Conservation (phyloP, 2,797 vertebrate species). For the Dermochelys coriacea region DNA sequence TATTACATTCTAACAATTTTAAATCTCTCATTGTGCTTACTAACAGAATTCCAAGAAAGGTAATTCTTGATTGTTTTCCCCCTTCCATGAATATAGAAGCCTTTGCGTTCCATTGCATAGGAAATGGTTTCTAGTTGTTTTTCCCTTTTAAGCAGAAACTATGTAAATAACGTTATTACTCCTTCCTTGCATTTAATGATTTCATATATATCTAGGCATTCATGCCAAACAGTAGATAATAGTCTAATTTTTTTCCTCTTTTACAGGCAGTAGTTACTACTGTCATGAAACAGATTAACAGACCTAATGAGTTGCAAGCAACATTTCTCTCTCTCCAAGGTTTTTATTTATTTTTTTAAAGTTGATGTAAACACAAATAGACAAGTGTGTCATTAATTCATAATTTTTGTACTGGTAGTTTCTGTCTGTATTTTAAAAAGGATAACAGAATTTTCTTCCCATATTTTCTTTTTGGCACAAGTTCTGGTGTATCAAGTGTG, state of each 20-base stretch:
- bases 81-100: conserved; percentile 44
- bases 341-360: conserved; percentile 10
- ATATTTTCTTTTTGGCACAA: conserved; percentile 20
- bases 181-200: conserved; percentile 13
- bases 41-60: neutral
- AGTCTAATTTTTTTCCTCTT: neutral
- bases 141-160: conserved; percentile 4
- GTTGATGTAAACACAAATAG: conserved; percentile 40
- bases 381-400: conserved; percentile 44
- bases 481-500: neutral
- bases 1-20: neutral
- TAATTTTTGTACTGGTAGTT: conserved; percentile 3
- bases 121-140: conserved; percentile 18
- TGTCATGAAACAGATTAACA: conserved; percentile 36
- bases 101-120: conserved; percentile 25
- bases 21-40: neutral
- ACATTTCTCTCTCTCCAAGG: conserved; percentile 11
- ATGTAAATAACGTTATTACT: conserved; percentile 30
- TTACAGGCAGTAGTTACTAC: neutral
- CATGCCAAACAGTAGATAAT: neutral
- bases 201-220: neutral
- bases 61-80: conserved; percentile 28
- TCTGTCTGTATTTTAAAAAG: conserved; percentile 39
- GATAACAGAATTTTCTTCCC: neutral
- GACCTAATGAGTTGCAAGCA: neutral